Conservation (phyloP, 2,888 invertebrate species). For the Parapristionchus giblindavisi region DNA sequence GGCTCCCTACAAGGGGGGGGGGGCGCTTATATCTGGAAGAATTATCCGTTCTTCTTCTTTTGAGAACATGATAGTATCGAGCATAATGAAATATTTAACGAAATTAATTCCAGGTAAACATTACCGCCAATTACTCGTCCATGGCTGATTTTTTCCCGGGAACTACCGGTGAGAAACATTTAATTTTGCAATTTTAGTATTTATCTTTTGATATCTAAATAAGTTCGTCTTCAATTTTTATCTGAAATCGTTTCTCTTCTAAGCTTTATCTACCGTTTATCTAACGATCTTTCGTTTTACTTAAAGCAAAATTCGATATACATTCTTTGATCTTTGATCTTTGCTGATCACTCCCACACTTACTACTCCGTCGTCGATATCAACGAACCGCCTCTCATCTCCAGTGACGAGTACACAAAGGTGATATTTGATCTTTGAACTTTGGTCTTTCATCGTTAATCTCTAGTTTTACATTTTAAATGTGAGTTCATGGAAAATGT, state of each 20-base stretch:
- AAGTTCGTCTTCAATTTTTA: too few species aligned
- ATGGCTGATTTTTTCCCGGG: conserved; percentile 37
- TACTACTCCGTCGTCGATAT: conserved; percentile 35
- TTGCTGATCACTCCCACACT: conserved; percentile 26
- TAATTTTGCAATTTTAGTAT: background rate
- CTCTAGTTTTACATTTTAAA: too few species aligned
- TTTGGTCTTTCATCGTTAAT: background rate
- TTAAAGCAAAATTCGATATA: too few species aligned
- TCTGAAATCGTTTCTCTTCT: too few species aligned
- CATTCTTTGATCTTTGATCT: too few species aligned
- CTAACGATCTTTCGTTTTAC: too few species aligned
- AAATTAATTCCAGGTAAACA: conserved; percentile 43
- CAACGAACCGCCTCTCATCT: conserved; percentile 35
- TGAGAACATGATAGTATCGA: background rate
- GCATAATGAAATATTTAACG: background rate
- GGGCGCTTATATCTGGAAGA: too few species aligned
- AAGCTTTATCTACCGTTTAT: too few species aligned
- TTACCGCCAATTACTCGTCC: conserved; percentile 50
- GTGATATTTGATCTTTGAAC: background rate
- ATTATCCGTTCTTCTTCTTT: background rate
- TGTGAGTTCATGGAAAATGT: too few species aligned
- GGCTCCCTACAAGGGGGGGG: too few species aligned
- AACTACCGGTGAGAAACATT: background rate
- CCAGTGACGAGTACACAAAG: conserved; percentile 43
- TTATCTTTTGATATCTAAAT: too few species aligned